Conservation (phyloP, 2,113 vertebrate species). For the Onychostoma macrolepis region DNA sequence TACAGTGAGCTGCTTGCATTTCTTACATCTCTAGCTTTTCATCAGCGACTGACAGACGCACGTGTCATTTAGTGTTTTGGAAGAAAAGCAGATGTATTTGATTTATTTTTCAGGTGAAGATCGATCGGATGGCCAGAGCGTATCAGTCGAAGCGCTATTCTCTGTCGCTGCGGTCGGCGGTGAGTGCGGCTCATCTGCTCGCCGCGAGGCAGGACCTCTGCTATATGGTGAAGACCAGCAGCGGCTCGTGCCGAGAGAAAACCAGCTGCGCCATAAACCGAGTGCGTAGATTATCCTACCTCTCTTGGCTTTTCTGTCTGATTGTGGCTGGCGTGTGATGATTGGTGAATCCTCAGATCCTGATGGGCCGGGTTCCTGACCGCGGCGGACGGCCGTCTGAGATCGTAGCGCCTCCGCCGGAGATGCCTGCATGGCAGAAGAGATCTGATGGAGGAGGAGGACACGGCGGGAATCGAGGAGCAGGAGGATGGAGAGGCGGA, state of each 20-base stretch:
- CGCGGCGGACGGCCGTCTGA: slow-evolving; percentile 92
- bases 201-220: slow-evolving; percentile 92
- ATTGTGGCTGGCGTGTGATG: not conserved
- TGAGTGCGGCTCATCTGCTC: slow-evolving; percentile 84
- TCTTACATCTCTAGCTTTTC: not conserved
- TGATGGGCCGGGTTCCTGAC: slow-evolving; percentile 96
- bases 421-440: slow-evolving; percentile 95
- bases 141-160: slow-evolving; percentile 92
- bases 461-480: slow-evolving; percentile 69
- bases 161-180: slow-evolving; percentile 77
- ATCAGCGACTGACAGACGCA: not conserved
- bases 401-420: slow-evolving; percentile 88
- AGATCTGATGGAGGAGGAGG: slow-evolving; percentile 85
- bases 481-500: slow-evolving; percentile 60
- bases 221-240: slow-evolving; percentile 91
- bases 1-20: not conserved
- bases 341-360: slow-evolving; percentile 73
- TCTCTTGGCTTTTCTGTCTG: not conserved
- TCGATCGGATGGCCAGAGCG: slow-evolving; percentile 90
- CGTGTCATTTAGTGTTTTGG: too few relatives aligned
- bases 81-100: too few relatives aligned
- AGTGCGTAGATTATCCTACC: slow-evolving; percentile 68
- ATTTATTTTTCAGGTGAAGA: slow-evolving; percentile 73
- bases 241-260: slow-evolving; percentile 84
- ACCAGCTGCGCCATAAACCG: slow-evolving; percentile 91